phyloP scores from a whole-genome alignment of 2,888 invertebrate genomes.

The Anodontia alba region DNA sequence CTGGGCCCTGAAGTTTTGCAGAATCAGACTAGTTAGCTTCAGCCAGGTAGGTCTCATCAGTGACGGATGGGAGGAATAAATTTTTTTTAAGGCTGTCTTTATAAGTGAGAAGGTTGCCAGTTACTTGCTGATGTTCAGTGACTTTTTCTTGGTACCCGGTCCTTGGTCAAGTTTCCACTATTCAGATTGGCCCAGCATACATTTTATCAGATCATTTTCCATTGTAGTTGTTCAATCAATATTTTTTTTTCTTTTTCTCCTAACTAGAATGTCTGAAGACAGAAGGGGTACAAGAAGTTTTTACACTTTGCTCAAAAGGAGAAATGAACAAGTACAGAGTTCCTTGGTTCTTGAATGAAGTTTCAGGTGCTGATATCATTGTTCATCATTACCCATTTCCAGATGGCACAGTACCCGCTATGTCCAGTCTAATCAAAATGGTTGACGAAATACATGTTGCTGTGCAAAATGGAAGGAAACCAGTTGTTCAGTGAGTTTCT shows the following conservation, averaged over 20 bases:
- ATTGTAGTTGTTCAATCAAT: no score
- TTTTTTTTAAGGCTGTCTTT: no score
- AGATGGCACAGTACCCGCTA: constrained; percentile 71
- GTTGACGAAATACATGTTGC: constrained; percentile 69
- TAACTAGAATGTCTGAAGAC: constrained; percentile 65
- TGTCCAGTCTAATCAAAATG: constrained; percentile 68
- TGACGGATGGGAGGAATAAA: no score
- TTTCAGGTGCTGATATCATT: constrained; percentile 59
- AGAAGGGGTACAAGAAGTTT: constrained; percentile 73
- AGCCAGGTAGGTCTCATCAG: no score
- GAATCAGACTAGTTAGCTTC: no score
- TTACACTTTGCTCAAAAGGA: constrained; percentile 76
- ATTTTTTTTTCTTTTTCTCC: background rate
- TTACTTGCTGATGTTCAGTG: no score
- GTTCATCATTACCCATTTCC: constrained; percentile 79
- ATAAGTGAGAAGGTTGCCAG: no score
- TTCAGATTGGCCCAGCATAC: no score
- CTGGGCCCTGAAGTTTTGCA: no score
- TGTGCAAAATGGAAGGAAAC: constrained; percentile 66
- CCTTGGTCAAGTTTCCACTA: no score
- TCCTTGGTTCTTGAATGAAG: constrained; percentile 68
- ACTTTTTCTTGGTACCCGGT: no score
- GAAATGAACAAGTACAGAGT: constrained; percentile 79
- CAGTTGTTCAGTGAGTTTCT: constrained; percentile 76
- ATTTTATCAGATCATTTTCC: no score